Base-by-base conservation (phyloP, 1,140 invertebrate genomes). In the Gonioctena quinquepunctata region DNA sequence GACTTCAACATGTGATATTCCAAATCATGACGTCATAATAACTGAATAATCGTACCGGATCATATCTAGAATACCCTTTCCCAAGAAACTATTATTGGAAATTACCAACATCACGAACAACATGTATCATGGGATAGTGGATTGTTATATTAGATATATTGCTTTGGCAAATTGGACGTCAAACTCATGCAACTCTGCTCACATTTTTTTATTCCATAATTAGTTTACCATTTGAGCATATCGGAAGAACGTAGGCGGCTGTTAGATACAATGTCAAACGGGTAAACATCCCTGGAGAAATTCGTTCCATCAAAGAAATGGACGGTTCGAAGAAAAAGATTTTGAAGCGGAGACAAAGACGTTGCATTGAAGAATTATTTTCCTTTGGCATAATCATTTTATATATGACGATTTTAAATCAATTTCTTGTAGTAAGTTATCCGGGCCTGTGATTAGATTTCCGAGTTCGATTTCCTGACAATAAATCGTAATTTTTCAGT, bases 161-260 rank as follows among this genome's bases (percentile, higher is more conserved):
- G 66, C 68, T 71, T 67, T 59, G 66, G 72, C 56, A 74, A 74
- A 74, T 74, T 71, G 70, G 42, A 71, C 66, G 70, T 71, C 70
- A 74, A 73, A 68, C 66, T 28, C n/a, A n/a, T n/a, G n/a, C n/a
- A n/a, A n/a, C n/a, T 42, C 16, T 4, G 13, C 33, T 13, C 33
- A 42, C 3, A 63, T 60, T 71, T 68, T 71, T 68, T 68, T 68
- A 57, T 63, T 64, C 28, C 25, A 57, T 71, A 71, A 71, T 71
- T 68, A 71, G 59, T 63, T 71, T 71, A 57, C 62, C 52, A 66
- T 66, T 65, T 54, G 54, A 70, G 28, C 57, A 23, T 49, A 16
- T 61, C 23, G 59, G 11, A 3, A 11, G 27, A 19, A 50, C 19
- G 70, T 71, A 26, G 70, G 70, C 26, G 59, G 54, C n/a, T 50